Evolutionary conservation across 2,797 vertebrate genomes (phyloP).

Genomic region (Clarias fuscus): DNA sequence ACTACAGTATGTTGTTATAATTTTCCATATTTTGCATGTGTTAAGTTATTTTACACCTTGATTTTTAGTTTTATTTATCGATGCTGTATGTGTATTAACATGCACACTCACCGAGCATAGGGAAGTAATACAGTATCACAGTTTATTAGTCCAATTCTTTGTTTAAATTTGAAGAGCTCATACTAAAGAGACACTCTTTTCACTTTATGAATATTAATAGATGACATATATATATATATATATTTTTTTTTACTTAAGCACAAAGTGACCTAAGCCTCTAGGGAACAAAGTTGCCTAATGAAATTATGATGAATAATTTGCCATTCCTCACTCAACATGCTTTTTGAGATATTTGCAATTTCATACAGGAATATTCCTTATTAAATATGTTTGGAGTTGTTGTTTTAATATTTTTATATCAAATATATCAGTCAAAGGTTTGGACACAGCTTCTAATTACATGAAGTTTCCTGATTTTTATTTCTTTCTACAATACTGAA

Average conservation of each 20-base stretch:
- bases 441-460: too few relatives aligned
- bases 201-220: background rate
- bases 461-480: too few relatives aligned
- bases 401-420: background rate
- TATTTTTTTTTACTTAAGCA: background rate
- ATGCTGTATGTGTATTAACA: background rate
- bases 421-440: too few relatives aligned
- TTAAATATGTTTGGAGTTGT: background rate
- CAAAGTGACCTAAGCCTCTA: conserved; percentile 1
- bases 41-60: background rate
- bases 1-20: background rate
- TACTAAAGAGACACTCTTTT: background rate
- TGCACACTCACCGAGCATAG: background rate
- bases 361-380: background rate
- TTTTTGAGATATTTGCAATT: background rate
- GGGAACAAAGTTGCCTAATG: background rate
- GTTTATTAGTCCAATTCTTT: background rate
- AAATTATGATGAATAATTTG: background rate
- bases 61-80: background rate
- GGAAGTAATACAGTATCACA: background rate
- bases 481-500: too few relatives aligned
- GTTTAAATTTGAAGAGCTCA: background rate
- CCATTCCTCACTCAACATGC: background rate
- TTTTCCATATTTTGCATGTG: background rate
- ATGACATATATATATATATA: too few relatives aligned